phyloP scores from a whole-genome alignment of 2,797 vertebrate species.

The Lagocephalus sceleratus region DNA sequence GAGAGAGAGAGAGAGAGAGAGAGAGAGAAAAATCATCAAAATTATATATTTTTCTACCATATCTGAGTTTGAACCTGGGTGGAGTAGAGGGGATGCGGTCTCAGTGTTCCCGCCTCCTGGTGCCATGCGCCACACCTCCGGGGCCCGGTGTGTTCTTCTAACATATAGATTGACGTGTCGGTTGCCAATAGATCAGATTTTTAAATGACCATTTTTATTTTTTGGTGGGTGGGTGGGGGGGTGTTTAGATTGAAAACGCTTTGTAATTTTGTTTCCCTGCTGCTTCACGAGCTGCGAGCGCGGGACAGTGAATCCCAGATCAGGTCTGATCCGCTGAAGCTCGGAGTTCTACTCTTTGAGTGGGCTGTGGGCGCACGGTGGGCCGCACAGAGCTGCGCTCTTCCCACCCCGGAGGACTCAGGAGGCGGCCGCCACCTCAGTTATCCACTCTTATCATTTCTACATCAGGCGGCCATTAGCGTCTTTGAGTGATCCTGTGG shows the following conservation, averaged over 20 bases:
- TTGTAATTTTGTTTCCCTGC: constrained; percentile 84
- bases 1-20: too few relatives aligned
- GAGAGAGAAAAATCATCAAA: constrained; percentile 79
- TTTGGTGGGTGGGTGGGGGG: constrained; percentile 6
- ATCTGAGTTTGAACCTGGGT: constrained; percentile 75
- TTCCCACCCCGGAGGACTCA: background rate
- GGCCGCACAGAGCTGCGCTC: constrained; percentile 7
- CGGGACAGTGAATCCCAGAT: constrained; percentile 18
- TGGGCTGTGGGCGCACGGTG: constrained; percentile 29
- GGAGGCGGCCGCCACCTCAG: too few relatives aligned
- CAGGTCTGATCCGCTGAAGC: constrained; percentile 15
- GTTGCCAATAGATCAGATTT: constrained; percentile 71
- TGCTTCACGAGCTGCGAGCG: constrained; percentile 55
- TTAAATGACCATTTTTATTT: constrained; percentile 71
- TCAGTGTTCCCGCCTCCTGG: constrained; percentile 3
- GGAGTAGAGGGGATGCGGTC: constrained; percentile 12
- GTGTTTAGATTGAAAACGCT: constrained; percentile 74
- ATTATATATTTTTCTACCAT: constrained; percentile 86
- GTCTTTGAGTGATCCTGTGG: too few relatives aligned
- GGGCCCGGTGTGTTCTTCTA: constrained; percentile 43
- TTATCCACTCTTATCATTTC: too few relatives aligned
- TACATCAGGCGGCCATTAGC: too few relatives aligned
- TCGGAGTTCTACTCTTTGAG: constrained; percentile 23
- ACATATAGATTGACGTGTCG: constrained; percentile 51
- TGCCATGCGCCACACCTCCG: constrained; percentile 33